These are phyloP conservation scores for Temnothorax unifasciatus DNA, from an alignment of 2,888 invertebrate genomes.

Conservation along the genomic window DNA sequence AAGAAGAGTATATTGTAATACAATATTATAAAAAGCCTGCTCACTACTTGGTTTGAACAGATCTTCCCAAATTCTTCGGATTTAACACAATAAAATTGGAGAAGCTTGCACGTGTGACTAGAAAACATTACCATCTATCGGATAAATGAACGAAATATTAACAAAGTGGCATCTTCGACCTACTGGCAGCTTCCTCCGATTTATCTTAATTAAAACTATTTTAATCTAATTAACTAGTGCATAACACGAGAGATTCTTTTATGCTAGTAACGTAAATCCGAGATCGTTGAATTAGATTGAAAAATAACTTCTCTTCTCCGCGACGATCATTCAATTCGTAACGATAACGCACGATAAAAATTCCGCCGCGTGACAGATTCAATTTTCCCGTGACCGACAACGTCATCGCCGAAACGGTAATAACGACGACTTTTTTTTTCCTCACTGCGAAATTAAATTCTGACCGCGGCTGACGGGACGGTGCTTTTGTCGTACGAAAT, in stretches of 20 bases:
- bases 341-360: constrained; percentile 50
- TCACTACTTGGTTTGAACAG: no score
- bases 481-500: constrained; percentile 41
- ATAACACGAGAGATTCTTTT: neutral
- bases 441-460: constrained; percentile 43
- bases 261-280: neutral
- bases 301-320: constrained; percentile 22
- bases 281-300: constrained; percentile 31
- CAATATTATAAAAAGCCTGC: no score
- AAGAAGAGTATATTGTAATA: no score
- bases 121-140: no score
- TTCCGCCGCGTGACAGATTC: constrained; percentile 46
- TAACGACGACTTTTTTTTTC: constrained; percentile 45
- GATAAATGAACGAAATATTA: no score
- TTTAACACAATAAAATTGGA: no score
- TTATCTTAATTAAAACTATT: neutral
- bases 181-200: no score
- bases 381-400: constrained; percentile 51
- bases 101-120: no score
- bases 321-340: constrained; percentile 31
- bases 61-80: no score
- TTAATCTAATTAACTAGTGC: neutral
- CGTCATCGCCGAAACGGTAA: constrained; percentile 56
- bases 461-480: constrained; percentile 38
- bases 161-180: no score